Evolutionary conservation across 2,113 vertebrate species (phyloP).

Genomic region (Emydura subglobosa): DNA sequence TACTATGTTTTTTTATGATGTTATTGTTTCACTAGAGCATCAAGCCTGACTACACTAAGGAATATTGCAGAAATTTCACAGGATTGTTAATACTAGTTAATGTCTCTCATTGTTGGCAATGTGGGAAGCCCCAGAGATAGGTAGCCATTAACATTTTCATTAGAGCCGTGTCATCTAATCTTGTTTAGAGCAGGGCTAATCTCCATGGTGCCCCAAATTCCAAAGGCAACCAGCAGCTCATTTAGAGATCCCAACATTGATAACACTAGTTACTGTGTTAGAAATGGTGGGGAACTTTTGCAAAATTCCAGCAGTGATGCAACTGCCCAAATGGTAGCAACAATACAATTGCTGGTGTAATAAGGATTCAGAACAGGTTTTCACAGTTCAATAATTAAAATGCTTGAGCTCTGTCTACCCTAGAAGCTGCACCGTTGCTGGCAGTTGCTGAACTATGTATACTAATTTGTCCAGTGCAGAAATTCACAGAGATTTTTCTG

Average conservation of each 20-base stretch:
- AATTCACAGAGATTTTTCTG: neutral
- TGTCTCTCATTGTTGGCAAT: neutral
- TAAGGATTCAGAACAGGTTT: constrained; percentile 16
- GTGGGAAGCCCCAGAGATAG: neutral
- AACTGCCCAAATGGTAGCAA: neutral
- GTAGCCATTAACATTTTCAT: constrained; percentile 53
- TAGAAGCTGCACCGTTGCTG: constrained; percentile 17
- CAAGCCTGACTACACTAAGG: neutral
- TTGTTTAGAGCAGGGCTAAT: neutral
- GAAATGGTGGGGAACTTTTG: neutral
- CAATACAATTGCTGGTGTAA: neutral
- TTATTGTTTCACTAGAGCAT: neutral
- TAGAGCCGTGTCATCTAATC: constrained; percentile 22
- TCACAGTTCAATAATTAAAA: constrained; percentile 19
- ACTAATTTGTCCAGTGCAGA: neutral
- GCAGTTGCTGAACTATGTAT: constrained; percentile 3
- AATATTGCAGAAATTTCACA: neutral
- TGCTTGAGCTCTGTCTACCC: neutral
- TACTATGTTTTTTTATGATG: fast-evolving
- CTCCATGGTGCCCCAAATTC: constrained; percentile 47
- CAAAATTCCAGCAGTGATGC: neutral
- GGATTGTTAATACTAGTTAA: fast-evolving
- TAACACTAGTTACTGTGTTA: neutral
- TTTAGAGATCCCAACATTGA: neutral
- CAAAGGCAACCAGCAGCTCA: neutral